Evolutionary conservation across 2,797 vertebrate species (phyloP).

Genomic region (Melanotaenia parkinsoni): DNA sequence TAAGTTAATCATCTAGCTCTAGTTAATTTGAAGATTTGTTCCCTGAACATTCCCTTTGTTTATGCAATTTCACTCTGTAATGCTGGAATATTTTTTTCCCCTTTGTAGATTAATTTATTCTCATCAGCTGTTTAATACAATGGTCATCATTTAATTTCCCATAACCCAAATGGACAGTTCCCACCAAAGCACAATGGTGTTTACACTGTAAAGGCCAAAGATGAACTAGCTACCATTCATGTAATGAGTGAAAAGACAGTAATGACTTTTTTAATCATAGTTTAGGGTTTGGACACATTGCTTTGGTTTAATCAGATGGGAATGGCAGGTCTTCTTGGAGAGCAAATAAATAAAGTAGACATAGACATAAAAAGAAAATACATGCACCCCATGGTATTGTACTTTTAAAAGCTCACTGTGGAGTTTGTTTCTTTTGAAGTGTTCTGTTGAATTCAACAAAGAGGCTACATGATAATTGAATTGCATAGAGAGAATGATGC

Average conservation of each 20-base stretch:
- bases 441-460: constrained; percentile 25
- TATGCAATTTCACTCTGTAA: constrained; percentile 30
- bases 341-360: constrained; percentile 6
- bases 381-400: constrained; percentile 12
- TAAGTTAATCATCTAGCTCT: background rate
- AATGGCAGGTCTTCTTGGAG: constrained; percentile 7
- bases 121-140: constrained; percentile 9
- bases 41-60: constrained; percentile 6
- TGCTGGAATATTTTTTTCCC: constrained; percentile 4
- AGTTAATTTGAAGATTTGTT: constrained; percentile 32
- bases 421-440: constrained; percentile 26
- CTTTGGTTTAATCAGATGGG: constrained; percentile 14
- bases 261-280: constrained; percentile 9
- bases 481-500: constrained; percentile 20
- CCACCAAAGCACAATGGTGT: constrained; percentile 3
- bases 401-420: constrained; percentile 9
- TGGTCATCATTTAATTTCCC: constrained; percentile 14
- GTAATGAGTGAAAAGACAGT: constrained; percentile 1
- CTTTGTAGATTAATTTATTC: background rate
- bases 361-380: constrained; percentile 3
- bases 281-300: constrained; percentile 8
- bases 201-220: background rate
- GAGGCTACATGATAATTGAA: constrained; percentile 28
- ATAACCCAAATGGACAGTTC: background rate
- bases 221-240: background rate